Evolutionary conservation across 1,140 invertebrate species (phyloP).

Genomic region (Ladona fulva): DNA sequence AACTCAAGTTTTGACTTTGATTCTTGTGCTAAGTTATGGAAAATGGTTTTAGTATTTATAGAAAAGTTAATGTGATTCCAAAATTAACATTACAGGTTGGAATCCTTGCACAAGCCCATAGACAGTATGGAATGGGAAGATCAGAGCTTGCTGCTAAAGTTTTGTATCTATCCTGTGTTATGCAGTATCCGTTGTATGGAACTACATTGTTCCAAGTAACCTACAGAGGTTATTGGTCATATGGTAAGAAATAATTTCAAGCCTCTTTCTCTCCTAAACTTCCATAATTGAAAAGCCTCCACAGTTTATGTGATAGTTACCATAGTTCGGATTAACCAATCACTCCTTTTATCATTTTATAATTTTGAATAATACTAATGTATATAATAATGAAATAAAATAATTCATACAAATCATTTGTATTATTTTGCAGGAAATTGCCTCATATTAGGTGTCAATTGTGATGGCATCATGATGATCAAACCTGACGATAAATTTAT

Average conservation of each 20-base stretch:
- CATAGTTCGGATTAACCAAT: too few relatives aligned
- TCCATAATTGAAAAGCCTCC: too few relatives aligned
- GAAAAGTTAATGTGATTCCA: background rate
- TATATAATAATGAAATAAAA: too few relatives aligned
- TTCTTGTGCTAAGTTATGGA: too few relatives aligned
- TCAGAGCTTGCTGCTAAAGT: constrained; percentile 87
- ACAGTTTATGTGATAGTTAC: too few relatives aligned
- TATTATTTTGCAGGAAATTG: constrained; percentile 37
- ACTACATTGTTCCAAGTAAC: constrained; percentile 87
- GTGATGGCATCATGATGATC: constrained; percentile 80
- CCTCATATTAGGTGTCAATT: constrained; percentile 76
- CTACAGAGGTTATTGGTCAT: constrained; percentile 86
- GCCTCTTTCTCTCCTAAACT: too few relatives aligned
- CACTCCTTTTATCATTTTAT: too few relatives aligned
- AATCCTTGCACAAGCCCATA: constrained; percentile 75
- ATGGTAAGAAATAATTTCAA: constrained; percentile 44
- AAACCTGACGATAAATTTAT: constrained; percentile 85
- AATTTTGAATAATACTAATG: too few relatives aligned
- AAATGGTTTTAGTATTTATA: too few relatives aligned
- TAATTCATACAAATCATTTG: background rate
- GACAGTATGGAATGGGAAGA: constrained; percentile 82
- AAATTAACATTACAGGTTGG: constrained; percentile 47
- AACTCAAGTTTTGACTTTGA: too few relatives aligned
- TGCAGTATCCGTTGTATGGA: constrained; percentile 94
- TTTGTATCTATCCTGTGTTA: constrained; percentile 88